Percentiles rank a stretch among this genome's conserved stretches.
Evolutionary conservation across 2,113 vertebrate genomes (phyloP).

Genomic region (Lagopus muta): DNA sequence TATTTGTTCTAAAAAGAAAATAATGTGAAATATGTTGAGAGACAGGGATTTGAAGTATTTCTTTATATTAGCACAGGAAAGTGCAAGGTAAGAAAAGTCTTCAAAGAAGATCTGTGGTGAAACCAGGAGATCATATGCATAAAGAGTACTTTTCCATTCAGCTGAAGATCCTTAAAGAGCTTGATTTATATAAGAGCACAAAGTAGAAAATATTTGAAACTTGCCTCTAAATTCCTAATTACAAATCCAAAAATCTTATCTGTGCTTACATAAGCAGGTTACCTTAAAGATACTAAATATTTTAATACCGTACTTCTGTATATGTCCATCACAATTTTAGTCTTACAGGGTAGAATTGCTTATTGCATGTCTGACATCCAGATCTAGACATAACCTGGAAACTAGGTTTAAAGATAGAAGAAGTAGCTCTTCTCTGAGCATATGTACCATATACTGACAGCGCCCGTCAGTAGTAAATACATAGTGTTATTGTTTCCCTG

Average conservation of each 20-base stretch:
- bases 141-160: background rate
- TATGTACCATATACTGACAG: background rate
- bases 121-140: fast-evolving
- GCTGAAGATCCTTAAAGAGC: background rate
- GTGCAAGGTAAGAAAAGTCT: background rate
- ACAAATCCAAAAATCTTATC: background rate
- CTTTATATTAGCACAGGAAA: background rate
- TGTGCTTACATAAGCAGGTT: background rate
- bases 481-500: background rate
- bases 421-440: background rate
- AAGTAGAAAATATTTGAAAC: background rate
- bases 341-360: background rate
- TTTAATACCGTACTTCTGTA: background rate
- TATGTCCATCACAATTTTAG: background rate
- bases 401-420: too few relatives aligned
- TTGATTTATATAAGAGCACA: background rate
- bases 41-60: background rate
- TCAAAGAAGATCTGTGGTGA: background rate
- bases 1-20: background rate
- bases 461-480: background rate
- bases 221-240: background rate
- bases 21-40: background rate
- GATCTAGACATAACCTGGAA: background rate
- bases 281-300: background rate
- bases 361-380: background rate